Evolutionary conservation across 2,888 invertebrate genomes (phyloP).

Genomic region (Amaurobius ferox): DNA sequence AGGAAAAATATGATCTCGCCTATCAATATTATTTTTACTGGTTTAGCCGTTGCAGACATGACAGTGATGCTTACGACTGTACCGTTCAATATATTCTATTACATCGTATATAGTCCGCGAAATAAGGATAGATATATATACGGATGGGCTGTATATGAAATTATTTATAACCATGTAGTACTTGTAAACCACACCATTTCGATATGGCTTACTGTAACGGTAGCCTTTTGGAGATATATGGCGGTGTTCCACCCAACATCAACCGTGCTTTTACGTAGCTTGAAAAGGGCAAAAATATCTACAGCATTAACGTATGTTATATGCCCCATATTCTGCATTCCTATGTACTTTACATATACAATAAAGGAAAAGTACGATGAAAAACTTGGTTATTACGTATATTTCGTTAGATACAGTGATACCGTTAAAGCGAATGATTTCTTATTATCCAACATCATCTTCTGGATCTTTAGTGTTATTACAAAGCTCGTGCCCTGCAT

Average conservation of each 20-base stretch:
- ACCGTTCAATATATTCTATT: slow-evolving; percentile 90
- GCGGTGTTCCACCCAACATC: slow-evolving; percentile 82
- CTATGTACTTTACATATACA: slow-evolving; percentile 88
- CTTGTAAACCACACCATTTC: slow-evolving; percentile 93
- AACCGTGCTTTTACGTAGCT: too few relatives aligned
- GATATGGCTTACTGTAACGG: slow-evolving; percentile 92
- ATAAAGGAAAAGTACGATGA: slow-evolving; percentile 78
- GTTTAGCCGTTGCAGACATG: slow-evolving; percentile 91
- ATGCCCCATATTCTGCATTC: slow-evolving; percentile 89
- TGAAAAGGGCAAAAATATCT: too few relatives aligned
- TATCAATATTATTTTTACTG: slow-evolving; percentile 92
- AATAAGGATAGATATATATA: slow-evolving; percentile 80
- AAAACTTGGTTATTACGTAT: slow-evolving; percentile 40
- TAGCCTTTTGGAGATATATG: slow-evolving; percentile 92
- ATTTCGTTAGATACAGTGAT: slow-evolving; percentile 82
- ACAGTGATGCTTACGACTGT: slow-evolving; percentile 94
- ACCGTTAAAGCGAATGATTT: slow-evolving; percentile 81
- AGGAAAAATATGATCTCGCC: slow-evolving; percentile 93
- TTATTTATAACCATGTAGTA: slow-evolving; percentile 92
- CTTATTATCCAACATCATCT: slow-evolving; percentile 82
- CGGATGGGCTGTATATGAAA: slow-evolving; percentile 89
- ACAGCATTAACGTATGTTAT: slow-evolving; percentile 90
- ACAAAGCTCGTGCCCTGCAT: slow-evolving; percentile 94
- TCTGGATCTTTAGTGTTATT: slow-evolving; percentile 95
- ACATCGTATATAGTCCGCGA: slow-evolving; percentile 79